Conservation (phyloP, 1,140 invertebrate species). For the Alviniconcha marisindica region DNA sequence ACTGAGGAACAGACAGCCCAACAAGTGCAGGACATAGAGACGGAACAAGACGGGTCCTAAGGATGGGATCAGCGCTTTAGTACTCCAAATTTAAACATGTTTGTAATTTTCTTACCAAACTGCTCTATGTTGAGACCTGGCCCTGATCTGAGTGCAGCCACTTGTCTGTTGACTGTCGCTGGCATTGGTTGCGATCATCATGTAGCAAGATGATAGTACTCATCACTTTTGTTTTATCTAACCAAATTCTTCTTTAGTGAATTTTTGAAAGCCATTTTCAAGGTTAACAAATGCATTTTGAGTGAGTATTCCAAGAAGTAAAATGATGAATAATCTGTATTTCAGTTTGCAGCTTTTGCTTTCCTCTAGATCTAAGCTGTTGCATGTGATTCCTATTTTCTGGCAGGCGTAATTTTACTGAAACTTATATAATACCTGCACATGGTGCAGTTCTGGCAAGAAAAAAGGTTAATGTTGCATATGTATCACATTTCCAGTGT, state of each 20-base stretch:
- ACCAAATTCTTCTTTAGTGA: too few species aligned
- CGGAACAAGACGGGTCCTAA: constrained; percentile 81
- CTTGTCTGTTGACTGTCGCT: constrained; percentile 38
- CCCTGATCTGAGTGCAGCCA: constrained; percentile 40
- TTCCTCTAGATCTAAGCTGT: too few species aligned
- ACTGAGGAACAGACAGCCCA: constrained; percentile 80
- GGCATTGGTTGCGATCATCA: constrained; percentile 35
- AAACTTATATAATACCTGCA: too few species aligned
- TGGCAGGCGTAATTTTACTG: too few species aligned
- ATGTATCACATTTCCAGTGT: not conserved
- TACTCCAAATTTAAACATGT: constrained; percentile 42
- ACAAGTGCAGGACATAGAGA: constrained; percentile 91
- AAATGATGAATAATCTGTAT: too few species aligned
- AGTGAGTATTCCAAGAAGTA: too few species aligned
- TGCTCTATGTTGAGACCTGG: constrained; percentile 54
- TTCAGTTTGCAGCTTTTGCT: too few species aligned
- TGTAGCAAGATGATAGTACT: not conserved
- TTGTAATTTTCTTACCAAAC: constrained; percentile 56
- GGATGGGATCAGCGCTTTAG: constrained; percentile 40
- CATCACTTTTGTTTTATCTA: not conserved
- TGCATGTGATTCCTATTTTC: too few species aligned
- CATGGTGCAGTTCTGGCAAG: too few species aligned
- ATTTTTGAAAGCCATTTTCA: too few species aligned
- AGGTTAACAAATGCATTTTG: too few species aligned
- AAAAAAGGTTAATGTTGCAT: too few species aligned